Conservation (phyloP, 2,113 vertebrate genomes). For the Prietella phreatophila region DNA sequence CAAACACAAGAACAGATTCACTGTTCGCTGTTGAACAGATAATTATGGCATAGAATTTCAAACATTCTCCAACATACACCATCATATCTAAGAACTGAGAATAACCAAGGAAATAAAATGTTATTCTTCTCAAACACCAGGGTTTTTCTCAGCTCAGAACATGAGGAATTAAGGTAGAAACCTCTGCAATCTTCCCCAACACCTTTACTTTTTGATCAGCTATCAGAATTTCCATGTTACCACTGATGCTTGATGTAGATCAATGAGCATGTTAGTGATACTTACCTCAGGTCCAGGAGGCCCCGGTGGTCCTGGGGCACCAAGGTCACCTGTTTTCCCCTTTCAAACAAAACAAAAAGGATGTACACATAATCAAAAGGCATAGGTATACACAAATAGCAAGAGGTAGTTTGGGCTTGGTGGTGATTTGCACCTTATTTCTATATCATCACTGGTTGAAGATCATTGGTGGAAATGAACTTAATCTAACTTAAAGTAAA, state of each 20-base stretch:
- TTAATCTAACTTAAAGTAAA: not conserved
- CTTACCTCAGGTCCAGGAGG: constrained; percentile 93
- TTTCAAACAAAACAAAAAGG: constrained; percentile 61
- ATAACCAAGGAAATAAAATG: not conserved
- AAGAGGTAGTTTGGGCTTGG: not conserved
- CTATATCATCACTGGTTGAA: too few species aligned
- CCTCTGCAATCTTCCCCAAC: not conserved
- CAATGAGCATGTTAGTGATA: not conserved
- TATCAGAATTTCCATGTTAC: not conserved
- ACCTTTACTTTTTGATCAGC: not conserved
- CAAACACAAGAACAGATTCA: not conserved
- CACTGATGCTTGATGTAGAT: not conserved
- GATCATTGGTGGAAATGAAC: too few species aligned
- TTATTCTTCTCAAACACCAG: not conserved
- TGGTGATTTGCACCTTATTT: not conserved
- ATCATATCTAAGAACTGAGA: not conserved
- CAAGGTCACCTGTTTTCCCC: constrained; percentile 87
- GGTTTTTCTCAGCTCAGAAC: not conserved
- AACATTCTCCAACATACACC: not conserved
- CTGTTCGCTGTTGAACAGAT: not conserved
- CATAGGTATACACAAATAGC: not conserved
- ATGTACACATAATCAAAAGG: not conserved
- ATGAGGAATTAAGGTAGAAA: not conserved
- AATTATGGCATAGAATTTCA: constrained; percentile 7
- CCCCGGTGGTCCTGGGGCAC: constrained; percentile 79